Percentiles rank a stretch among this genome's conserved stretches.
phyloP scores from a whole-genome alignment of 2,888 invertebrate genomes.

The Ephialtes manifestator region DNA sequence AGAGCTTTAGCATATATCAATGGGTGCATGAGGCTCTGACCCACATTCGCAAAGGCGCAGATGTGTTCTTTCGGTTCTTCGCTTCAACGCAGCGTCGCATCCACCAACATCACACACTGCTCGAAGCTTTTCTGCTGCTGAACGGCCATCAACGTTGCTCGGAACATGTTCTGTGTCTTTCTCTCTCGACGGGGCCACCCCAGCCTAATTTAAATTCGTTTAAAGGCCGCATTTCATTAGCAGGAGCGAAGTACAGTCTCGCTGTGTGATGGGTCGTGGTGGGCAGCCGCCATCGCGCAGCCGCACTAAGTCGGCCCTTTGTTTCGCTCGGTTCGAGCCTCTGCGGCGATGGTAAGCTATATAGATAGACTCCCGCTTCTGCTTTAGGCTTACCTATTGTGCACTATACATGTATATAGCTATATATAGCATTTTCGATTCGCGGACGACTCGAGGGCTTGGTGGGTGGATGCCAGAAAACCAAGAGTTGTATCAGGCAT shows the following conservation, averaged over 20 bases:
- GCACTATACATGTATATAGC: slow-evolving; percentile 24
- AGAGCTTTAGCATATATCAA: slow-evolving; percentile 50
- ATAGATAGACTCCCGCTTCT: slow-evolving; percentile 44
- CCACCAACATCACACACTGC: slow-evolving; percentile 16
- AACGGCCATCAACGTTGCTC: slow-evolving; percentile 53
- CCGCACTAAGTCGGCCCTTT: slow-evolving; percentile 67
- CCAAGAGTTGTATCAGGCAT: slow-evolving; percentile 38
- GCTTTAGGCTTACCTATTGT: slow-evolving; percentile 21
- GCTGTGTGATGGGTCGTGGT: slow-evolving; percentile 57
- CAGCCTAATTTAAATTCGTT: slow-evolving; percentile 79
- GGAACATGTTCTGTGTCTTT: slow-evolving; percentile 24
- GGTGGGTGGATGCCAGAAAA: slow-evolving; percentile 58
- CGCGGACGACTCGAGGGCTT: slow-evolving; percentile 49
- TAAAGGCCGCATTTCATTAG: slow-evolving; percentile 78
- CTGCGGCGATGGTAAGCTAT: slow-evolving; percentile 48
- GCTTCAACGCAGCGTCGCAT: slow-evolving; percentile 53
- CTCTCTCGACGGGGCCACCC: slow-evolving; percentile 57
- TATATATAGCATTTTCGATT: slow-evolving; percentile 59
- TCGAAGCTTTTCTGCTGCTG: slow-evolving; percentile 55
- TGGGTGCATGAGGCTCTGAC: slow-evolving; percentile 71
- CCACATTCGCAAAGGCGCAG: slow-evolving; percentile 76
- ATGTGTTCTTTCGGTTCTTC: slow-evolving; percentile 70
- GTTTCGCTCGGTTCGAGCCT: slow-evolving; percentile 65
- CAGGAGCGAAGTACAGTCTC: slow-evolving; percentile 62
- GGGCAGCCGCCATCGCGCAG: slow-evolving; percentile 58